Percentiles rank a stretch among this genome's conserved stretches.
Conservation (phyloP, 1,140 invertebrate species). For the Venturia canescens region DNA sequence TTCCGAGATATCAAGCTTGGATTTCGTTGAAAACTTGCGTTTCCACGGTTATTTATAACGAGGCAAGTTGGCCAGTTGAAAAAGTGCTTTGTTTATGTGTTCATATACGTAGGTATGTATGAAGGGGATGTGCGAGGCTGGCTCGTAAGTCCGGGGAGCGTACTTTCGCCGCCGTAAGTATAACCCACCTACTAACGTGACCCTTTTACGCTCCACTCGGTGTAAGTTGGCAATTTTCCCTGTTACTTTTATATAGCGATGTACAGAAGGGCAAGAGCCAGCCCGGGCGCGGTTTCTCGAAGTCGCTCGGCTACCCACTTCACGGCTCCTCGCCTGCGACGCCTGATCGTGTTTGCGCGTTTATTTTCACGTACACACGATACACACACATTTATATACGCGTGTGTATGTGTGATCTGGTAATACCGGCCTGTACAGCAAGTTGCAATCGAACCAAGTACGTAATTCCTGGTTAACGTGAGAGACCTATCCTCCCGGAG, state of each 20-base stretch:
- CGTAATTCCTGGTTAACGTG: slow-evolving; percentile 45
- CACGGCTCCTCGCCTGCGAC: slow-evolving; percentile 3
- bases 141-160: slow-evolving; percentile 30
- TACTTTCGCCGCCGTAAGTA: slow-evolving; percentile 25
- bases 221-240: slow-evolving; percentile 45
- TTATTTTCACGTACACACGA: not conserved
- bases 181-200: slow-evolving; percentile 41
- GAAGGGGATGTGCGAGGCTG: not conserved
- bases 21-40: not conserved
- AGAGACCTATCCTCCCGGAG: slow-evolving; percentile 10
- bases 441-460: slow-evolving; percentile 42
- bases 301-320: slow-evolving; percentile 13
- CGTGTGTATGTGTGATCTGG: not conserved
- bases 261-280: not conserved
- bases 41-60: not conserved
- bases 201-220: slow-evolving; percentile 43
- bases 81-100: not conserved
- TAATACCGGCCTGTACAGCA: slow-evolving; percentile 3
- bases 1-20: not conserved
- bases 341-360: not conserved
- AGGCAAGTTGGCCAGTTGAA: too few species aligned
- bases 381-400: not conserved
- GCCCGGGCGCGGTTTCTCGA: slow-evolving; percentile 8
- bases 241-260: slow-evolving; percentile 41
- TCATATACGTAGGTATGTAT: not conserved